Conservation (phyloP, 2,888 invertebrate genomes). For the Cenopis cana region DNA sequence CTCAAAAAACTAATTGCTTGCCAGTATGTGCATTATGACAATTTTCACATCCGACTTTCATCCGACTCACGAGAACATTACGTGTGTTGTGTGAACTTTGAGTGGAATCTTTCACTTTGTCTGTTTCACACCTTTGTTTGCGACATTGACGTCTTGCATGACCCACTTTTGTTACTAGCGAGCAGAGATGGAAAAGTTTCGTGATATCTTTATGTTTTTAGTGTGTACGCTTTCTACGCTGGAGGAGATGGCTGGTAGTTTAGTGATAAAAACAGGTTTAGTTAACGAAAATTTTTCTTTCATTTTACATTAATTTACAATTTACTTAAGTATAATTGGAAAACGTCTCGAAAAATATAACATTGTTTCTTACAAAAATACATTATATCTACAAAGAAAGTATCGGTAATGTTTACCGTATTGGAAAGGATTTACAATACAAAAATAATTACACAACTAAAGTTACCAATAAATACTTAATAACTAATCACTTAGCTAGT, state of each 20-base stretch:
- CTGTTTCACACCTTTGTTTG: slow-evolving; percentile 76
- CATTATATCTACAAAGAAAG: slow-evolving; percentile 54
- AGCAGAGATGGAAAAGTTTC: slow-evolving; percentile 54
- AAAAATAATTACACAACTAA: slow-evolving; percentile 71
- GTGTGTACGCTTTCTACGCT: neutral
- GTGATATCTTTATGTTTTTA: slow-evolving; percentile 5
- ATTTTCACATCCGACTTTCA: slow-evolving; percentile 85
- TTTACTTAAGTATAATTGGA: slow-evolving; percentile 68
- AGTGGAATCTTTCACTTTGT: slow-evolving; percentile 61
- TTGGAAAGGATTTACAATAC: slow-evolving; percentile 67
- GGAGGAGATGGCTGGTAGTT: neutral
- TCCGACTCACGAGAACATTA: slow-evolving; percentile 53
- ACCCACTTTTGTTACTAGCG: slow-evolving; percentile 49
- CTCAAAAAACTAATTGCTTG: slow-evolving; percentile 73
- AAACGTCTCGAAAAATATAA: slow-evolving; percentile 78
- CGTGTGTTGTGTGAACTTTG: slow-evolving; percentile 60
- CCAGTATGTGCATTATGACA: slow-evolving; percentile 72
- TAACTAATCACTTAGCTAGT: slow-evolving; percentile 66
- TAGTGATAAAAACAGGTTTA: slow-evolving; percentile 54
- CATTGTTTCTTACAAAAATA: slow-evolving; percentile 67
- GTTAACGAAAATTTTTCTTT: slow-evolving; percentile 82
- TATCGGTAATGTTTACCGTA: slow-evolving; percentile 47
- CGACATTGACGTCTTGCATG: slow-evolving; percentile 61
- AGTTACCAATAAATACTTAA: slow-evolving; percentile 82
- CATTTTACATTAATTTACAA: slow-evolving; percentile 85